Base-by-base conservation (phyloP, 2,797 vertebrate species). In the Alectoris magna region DNA sequence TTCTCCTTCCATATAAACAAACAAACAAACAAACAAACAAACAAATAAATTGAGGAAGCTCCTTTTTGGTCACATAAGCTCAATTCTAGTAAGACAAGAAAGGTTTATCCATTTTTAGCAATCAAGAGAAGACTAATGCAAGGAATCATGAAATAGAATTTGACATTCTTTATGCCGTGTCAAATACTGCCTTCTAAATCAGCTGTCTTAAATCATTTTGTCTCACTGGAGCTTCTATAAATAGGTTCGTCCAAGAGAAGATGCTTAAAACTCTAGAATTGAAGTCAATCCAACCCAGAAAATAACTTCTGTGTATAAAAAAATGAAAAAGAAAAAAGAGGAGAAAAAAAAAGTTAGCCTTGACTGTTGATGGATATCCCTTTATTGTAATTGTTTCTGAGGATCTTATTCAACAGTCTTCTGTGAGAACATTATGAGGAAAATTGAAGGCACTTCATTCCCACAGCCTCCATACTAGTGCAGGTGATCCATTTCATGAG, bases 331-430 rank as follows among this genome's bases (percentile, higher is more conserved):
- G 6, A 21, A 64, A 43, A 41, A 31, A 1, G 1, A 4, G 4
- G 10, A 44, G 49, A 41, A 46, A 46, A 69, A 48, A 27, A 72
- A 67, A 5, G 26, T 82, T 64, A 79, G 5, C 62, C 29, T 51
- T 87, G 69, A 71, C 62, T 87, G 22, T 59, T 96, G 94, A 94
- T 91, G 62, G 62, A 94, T 94, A 16, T 94, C 75, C 48, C n/a
- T 91, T 58, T 48, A 58, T 44, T 71, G 29, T 82, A 94, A 90
- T 94, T 94, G 84, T 90, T 96, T 94, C 64, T 80, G 74, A 87
- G 38, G 71, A 56, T 46, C 44, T 74, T 44, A 46, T 77, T 71
- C 66, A 93, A 94, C 91, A 80, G 44, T 84, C 53, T 84, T 82
- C 48, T 76, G 9, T 64, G 64, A 84, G 39, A 88, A 73, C 44